Conservation (phyloP, 1,140 invertebrate species). For the Drosophila dunni region DNA sequence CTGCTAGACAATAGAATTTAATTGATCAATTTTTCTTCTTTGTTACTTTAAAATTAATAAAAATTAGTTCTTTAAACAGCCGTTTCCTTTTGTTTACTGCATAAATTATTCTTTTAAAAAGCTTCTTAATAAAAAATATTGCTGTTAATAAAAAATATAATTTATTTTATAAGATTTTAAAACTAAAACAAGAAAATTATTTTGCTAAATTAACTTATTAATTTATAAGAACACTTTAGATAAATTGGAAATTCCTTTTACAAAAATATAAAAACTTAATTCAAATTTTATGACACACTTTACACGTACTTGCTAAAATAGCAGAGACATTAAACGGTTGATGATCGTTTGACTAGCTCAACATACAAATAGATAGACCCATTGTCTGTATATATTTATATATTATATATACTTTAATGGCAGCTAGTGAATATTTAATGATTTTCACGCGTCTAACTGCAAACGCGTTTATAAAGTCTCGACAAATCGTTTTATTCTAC, state of each 20-base stretch:
- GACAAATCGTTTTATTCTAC: too few relatives aligned
- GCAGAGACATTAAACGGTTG: background rate
- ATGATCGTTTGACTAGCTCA: background rate
- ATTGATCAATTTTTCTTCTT: background rate
- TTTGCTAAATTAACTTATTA: too few relatives aligned
- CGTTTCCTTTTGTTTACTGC: too few relatives aligned
- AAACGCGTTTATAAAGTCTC: too few relatives aligned
- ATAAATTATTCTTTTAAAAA: too few relatives aligned
- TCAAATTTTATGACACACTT: slow-evolving; percentile 1
- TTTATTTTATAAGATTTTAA: too few relatives aligned
- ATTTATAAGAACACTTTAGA: too few relatives aligned
- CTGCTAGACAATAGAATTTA: background rate
- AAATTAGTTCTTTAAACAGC: background rate
- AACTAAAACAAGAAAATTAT: too few relatives aligned
- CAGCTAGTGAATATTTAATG: too few relatives aligned
- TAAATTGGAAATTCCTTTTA: background rate
- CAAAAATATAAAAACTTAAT: background rate
- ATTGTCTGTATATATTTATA: background rate
- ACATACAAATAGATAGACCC: background rate
- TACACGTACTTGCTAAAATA: background rate
- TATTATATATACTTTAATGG: background rate
- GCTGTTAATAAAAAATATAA: too few relatives aligned
- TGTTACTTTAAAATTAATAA: background rate
- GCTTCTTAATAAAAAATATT: too few relatives aligned
- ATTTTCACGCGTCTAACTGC: too few relatives aligned